phyloP scores from a whole-genome alignment of 2,797 vertebrate genomes.

The Cheirogaleus major region DNA sequence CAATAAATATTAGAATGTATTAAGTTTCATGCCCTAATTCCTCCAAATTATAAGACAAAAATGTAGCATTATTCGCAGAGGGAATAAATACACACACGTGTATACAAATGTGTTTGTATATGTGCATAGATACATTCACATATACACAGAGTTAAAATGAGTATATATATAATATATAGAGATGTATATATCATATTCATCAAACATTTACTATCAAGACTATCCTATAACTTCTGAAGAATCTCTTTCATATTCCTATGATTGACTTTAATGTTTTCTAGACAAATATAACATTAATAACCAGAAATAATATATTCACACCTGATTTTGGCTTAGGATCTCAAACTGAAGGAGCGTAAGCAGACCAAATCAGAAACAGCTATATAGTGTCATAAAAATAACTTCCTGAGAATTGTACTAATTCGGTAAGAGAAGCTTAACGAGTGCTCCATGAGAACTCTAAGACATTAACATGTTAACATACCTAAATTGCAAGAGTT shows the following conservation, averaged over 20 bases:
- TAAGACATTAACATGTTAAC: background rate
- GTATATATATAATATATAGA: background rate
- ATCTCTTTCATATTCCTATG: background rate
- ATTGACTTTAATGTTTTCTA: background rate
- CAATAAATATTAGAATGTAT: constrained; percentile 1
- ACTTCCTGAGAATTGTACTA: background rate
- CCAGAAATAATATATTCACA: background rate
- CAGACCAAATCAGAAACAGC: background rate
- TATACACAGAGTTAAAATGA: background rate
- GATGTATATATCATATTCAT: background rate
- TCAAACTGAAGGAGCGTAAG: background rate
- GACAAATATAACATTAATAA: background rate
- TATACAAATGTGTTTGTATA: background rate
- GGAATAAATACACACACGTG: background rate
- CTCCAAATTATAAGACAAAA: background rate
- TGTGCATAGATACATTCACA: background rate
- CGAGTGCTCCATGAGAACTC: background rate
- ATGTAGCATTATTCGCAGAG: background rate
- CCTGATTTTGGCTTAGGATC: background rate
- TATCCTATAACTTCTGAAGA: background rate
- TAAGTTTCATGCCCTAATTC: background rate
- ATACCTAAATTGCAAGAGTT: background rate
- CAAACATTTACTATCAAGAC: background rate
- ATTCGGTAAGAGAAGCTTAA: background rate
- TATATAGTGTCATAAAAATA: background rate